A percentile compares a stretch with the other conserved stretches of the same genome.
phyloP scores from a whole-genome alignment of 2,113 vertebrate genomes.

The Synchiropus splendidus region DNA sequence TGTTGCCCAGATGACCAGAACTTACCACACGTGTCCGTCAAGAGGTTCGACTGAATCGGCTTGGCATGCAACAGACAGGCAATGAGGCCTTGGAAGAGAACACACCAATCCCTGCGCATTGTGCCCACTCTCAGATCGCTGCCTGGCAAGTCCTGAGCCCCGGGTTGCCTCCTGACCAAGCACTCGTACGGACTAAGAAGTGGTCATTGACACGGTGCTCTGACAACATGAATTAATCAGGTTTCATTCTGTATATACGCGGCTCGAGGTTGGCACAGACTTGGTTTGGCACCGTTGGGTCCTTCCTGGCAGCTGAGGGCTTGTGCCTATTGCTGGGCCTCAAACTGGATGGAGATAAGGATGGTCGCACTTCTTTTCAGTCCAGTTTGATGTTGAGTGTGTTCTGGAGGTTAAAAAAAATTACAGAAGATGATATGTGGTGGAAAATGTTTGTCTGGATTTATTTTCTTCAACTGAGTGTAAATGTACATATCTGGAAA shows the following conservation, averaged over 20 bases:
- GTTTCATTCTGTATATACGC: conserved; percentile 25
- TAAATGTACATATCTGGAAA: conserved; percentile 38
- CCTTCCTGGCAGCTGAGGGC: conserved; percentile 36
- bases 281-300: conserved; percentile 12
- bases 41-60: conserved; percentile 66
- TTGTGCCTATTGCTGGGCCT: conserved; percentile 34
- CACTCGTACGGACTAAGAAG: conserved; percentile 27
- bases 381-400: conserved; percentile 73
- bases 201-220: conserved; percentile 41
- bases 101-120: conserved; percentile 22
- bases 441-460: conserved; percentile 64
- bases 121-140: conserved; percentile 36
- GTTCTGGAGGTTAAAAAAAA: conserved; percentile 60
- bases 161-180: conserved; percentile 5
- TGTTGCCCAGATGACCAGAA: conserved; percentile 81
- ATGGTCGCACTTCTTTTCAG: conserved; percentile 67
- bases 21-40: conserved; percentile 47
- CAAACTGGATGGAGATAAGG: conserved; percentile 47
- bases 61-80: conserved; percentile 77
- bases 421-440: conserved; percentile 51
- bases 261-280: conserved; percentile 2
- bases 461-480: conserved; percentile 32
- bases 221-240: conserved; percentile 14
- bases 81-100: conserved; percentile 70
- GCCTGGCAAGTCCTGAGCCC: conserved; percentile 30